phyloP scores from a whole-genome alignment of 1,140 invertebrate genomes.

The Rhynchophorus ferrugineus region DNA sequence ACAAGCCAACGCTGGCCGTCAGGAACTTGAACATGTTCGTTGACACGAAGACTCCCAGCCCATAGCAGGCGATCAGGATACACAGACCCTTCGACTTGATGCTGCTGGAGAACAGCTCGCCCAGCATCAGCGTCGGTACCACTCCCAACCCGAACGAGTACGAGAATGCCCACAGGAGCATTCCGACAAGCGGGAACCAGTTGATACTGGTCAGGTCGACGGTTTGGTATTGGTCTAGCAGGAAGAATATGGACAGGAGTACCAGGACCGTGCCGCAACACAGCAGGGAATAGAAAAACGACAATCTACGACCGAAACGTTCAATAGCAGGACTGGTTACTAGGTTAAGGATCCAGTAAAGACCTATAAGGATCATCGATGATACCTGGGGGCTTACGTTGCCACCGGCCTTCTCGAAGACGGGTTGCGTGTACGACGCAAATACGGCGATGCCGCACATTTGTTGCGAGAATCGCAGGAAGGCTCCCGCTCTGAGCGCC shows the following conservation, averaged over 20 bases:
- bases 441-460: conserved; percentile 19
- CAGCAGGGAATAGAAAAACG: conserved; percentile 53
- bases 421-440: conserved; percentile 27
- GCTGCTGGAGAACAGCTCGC: conserved; percentile 34
- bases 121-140: conserved; percentile 31
- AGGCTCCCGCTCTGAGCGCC: conserved; percentile 24
- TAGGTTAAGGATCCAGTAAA: conserved; percentile 57
- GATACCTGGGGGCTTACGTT: conserved; percentile 18
- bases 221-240: conserved; percentile 36
- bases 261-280: conserved; percentile 47
- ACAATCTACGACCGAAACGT: conserved; percentile 56
- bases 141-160: conserved; percentile 29
- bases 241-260: conserved; percentile 53
- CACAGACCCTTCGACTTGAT: conserved; percentile 32
- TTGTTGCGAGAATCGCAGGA: conserved; percentile 23
- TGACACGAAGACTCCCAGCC: conserved; percentile 31
- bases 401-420: conserved; percentile 32
- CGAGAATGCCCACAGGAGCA: conserved; percentile 28
- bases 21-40: conserved; percentile 38
- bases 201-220: conserved; percentile 31
- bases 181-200: conserved; percentile 30
- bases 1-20: conserved; percentile 50
- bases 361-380: conserved; percentile 29
- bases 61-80: conserved; percentile 26
- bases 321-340: conserved; percentile 58